Conservation (phyloP, 2,113 vertebrate genomes). For the Sebastes fasciatus region DNA sequence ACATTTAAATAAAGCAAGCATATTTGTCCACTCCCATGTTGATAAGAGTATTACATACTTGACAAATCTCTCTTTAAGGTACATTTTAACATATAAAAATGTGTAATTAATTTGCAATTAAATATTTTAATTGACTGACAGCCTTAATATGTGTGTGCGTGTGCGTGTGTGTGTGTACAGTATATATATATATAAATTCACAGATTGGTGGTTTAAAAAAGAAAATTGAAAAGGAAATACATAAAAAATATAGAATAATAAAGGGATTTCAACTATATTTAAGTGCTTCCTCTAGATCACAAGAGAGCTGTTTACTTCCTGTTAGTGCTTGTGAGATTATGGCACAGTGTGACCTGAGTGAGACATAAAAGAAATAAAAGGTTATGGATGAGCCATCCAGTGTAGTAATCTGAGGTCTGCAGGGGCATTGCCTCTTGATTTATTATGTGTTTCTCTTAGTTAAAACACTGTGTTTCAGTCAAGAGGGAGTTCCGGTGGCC, state of each 20-base stretch:
- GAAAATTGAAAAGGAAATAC: background rate
- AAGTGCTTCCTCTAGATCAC: conserved; percentile 48
- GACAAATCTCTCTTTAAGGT: too few relatives aligned
- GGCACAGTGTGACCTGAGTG: conserved; percentile 37
- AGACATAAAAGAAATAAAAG: conserved; percentile 61
- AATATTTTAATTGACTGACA: too few relatives aligned
- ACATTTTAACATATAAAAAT: too few relatives aligned
- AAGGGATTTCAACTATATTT: conserved; percentile 31
- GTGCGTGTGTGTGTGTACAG: too few relatives aligned
- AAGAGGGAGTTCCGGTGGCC: conserved; percentile 7
- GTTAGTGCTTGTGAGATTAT: conserved; percentile 57
- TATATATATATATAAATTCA: too few relatives aligned
- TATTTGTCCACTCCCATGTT: too few relatives aligned
- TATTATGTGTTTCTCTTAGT: conserved; percentile 42
- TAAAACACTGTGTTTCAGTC: conserved; percentile 35
- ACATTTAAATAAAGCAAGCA: too few relatives aligned
- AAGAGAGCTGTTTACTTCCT: conserved; percentile 41
- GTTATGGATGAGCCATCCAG: conserved; percentile 49
- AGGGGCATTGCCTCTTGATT: conserved; percentile 45
- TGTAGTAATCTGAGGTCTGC: conserved; percentile 56
- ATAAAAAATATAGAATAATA: conserved; percentile 9
- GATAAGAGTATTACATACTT: too few relatives aligned
- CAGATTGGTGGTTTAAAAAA: too few relatives aligned
- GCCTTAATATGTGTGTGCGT: too few relatives aligned
- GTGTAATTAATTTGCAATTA: too few relatives aligned